phyloP scores from a whole-genome alignment of 1,140 invertebrate genomes.

The Heliothis virescens region DNA sequence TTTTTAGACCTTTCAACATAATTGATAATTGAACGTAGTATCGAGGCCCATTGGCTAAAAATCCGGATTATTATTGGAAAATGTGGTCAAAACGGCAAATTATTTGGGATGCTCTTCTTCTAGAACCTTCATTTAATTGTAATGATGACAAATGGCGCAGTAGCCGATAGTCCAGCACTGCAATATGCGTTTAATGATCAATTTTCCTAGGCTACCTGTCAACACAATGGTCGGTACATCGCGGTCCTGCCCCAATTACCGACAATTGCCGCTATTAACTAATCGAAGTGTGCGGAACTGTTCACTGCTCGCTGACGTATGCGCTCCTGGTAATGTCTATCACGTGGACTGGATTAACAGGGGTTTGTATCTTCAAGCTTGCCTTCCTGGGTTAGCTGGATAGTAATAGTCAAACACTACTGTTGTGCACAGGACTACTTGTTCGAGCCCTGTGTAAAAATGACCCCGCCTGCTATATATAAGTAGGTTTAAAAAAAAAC shows the following conservation, averaged over 20 bases:
- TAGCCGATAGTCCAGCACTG: neutral
- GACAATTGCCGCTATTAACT: conserved; percentile 50
- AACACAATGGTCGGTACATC: conserved; percentile 3
- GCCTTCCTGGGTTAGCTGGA: neutral
- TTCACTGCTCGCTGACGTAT: conserved; percentile 31
- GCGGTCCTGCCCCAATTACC: conserved; percentile 42
- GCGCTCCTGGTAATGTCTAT: conserved; percentile 16
- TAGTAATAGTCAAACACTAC: neutral
- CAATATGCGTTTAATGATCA: neutral
- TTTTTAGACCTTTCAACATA: no score
- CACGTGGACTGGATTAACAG: conserved; percentile 29
- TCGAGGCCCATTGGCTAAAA: no score
- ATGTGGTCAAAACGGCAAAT: no score
- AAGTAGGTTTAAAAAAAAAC: no score
- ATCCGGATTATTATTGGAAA: no score
- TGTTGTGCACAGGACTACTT: neutral
- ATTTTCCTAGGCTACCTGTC: conserved; percentile 6
- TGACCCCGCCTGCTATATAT: neutral
- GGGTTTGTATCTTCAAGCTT: neutral
- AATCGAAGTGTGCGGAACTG: conserved; percentile 51
- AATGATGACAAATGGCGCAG: neutral
- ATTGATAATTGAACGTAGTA: no score
- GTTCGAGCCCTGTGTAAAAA: no score
- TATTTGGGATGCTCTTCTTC: no score
- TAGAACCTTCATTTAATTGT: no score